Percentiles rank a stretch among this genome's conserved stretches.
phyloP scores from a whole-genome alignment of 1,140 invertebrate genomes.

The Cepaea nemoralis region DNA sequence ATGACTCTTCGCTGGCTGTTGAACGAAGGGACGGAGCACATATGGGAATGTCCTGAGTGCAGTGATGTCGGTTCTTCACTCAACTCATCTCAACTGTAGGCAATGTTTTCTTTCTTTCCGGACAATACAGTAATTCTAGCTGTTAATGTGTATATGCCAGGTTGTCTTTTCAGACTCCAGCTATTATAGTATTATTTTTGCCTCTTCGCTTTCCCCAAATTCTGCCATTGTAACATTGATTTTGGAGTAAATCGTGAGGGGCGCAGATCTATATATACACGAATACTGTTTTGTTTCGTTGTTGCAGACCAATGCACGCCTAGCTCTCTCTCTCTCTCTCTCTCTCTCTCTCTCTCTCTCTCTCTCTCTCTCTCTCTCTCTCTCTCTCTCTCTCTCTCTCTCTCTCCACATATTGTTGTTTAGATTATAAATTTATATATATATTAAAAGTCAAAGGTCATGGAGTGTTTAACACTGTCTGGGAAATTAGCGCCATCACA shows the following conservation, averaged over 20 bases:
- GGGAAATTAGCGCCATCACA: background rate
- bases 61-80: no score
- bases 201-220: background rate
- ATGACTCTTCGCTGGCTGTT: no score
- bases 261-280: background rate
- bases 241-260: background rate
- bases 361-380: no score
- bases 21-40: no score
- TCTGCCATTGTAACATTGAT: background rate
- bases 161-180: background rate
- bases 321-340: no score
- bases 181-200: background rate
- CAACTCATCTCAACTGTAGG: no score
- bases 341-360: no score
- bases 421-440: slow-evolving; percentile 13
- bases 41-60: no score
- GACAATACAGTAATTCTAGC: no score
- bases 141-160: background rate
- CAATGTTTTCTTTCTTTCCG: no score
- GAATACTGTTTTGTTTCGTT: background rate
- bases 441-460: background rate
- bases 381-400: no score
- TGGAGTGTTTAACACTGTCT: background rate
- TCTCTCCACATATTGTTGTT: no score
- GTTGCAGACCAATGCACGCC: background rate